These are phyloP conservation scores for Xiphophorus birchmanni DNA, from an alignment of 2,797 vertebrate species.

Conservation along the genomic window DNA sequence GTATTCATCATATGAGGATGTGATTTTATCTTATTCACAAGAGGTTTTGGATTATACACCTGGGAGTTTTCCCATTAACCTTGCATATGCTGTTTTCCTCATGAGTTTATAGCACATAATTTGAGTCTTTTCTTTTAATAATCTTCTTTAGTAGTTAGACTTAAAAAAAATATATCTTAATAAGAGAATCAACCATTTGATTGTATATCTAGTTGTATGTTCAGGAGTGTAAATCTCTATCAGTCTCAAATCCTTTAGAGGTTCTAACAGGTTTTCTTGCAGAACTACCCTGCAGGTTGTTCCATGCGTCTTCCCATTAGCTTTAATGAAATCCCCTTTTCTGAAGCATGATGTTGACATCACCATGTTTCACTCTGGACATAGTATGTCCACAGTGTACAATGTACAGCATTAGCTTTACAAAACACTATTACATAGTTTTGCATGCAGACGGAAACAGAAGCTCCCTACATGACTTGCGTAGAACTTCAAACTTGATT, in stretches of 20 bases:
- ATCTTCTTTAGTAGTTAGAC: not conserved
- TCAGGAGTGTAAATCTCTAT: not conserved
- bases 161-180: not conserved
- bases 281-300: not conserved
- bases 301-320: not conserved
- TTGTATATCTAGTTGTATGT: not conserved
- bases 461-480: not conserved
- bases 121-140: not conserved
- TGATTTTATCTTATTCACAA: slow-evolving; percentile 25
- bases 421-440: not conserved
- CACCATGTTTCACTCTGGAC: not conserved
- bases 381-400: not conserved
- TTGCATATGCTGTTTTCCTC: slow-evolving; percentile 21
- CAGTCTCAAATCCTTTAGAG: not conserved
- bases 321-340: not conserved
- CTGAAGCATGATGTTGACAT: not conserved
- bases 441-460: not conserved
- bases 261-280: not conserved
- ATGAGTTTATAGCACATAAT: not conserved
- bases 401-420: not conserved
- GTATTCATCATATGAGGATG: not conserved
- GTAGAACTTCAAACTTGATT: not conserved
- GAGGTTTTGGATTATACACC: slow-evolving; percentile 41
- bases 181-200: not conserved
- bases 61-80: slow-evolving; percentile 37